Conservation (phyloP, 2,113 vertebrate species). For the Hippocampus zosterae region DNA sequence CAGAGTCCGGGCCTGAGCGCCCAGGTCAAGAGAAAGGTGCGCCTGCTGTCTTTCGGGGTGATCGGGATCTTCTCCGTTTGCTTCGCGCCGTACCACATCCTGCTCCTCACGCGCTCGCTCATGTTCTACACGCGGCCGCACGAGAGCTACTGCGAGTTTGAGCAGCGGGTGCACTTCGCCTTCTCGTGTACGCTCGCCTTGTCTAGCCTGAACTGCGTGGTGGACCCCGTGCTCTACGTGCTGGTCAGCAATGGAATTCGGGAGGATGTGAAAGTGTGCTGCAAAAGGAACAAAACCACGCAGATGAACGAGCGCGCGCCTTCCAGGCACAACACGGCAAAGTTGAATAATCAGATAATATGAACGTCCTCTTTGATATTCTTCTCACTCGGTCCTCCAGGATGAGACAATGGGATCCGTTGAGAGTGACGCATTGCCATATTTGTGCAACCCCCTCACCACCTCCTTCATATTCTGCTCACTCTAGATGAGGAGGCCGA, state of each 20-base stretch:
- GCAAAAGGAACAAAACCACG: background rate
- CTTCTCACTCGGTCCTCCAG: background rate
- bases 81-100: slow-evolving; percentile 75
- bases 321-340: slow-evolving; percentile 1
- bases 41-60: slow-evolving; percentile 68
- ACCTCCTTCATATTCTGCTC: slow-evolving; percentile 2
- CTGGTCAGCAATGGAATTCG: slow-evolving; percentile 67
- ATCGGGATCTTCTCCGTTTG: slow-evolving; percentile 74
- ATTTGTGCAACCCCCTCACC: background rate
- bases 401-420: slow-evolving; percentile 12
- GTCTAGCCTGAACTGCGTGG: slow-evolving; percentile 73
- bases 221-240: slow-evolving; percentile 76
- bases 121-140: background rate
- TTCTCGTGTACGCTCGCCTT: slow-evolving; percentile 69
- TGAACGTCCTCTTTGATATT: slow-evolving; percentile 13
- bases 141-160: slow-evolving; percentile 62
- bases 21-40: slow-evolving; percentile 69
- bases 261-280: slow-evolving; percentile 55
- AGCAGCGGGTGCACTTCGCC: slow-evolving; percentile 51
- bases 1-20: slow-evolving; percentile 59
- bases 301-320: background rate
- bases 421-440: background rate
- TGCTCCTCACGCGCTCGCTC: slow-evolving; percentile 65
- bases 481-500: background rate
- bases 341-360: slow-evolving; percentile 31